Conservation (phyloP, 2,113 vertebrate genomes). For the Amphiprion ocellaris region DNA sequence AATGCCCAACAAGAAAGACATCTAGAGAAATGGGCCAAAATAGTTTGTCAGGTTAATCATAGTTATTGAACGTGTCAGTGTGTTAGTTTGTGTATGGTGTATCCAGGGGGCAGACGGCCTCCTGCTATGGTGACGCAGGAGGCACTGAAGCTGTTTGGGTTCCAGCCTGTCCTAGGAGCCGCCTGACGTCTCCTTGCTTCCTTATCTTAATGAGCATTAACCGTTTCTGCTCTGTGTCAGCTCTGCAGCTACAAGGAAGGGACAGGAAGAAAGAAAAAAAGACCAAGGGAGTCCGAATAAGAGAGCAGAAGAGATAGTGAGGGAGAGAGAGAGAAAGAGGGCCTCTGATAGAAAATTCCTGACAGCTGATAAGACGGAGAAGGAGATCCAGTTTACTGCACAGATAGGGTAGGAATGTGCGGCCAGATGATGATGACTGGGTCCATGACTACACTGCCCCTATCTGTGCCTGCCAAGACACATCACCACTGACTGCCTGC, state of each 20-base stretch:
- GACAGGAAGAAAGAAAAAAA: slow-evolving; percentile 70
- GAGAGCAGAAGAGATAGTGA: slow-evolving; percentile 62
- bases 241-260: slow-evolving; percentile 61
- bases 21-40: background rate
- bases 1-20: background rate
- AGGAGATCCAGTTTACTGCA: slow-evolving; percentile 89
- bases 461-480: slow-evolving; percentile 83
- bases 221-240: slow-evolving; percentile 81
- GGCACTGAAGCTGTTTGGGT: slow-evolving; percentile 74
- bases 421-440: slow-evolving; percentile 83
- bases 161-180: slow-evolving; percentile 73
- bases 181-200: slow-evolving; percentile 72
- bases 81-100: slow-evolving; percentile 2
- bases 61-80: background rate
- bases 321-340: slow-evolving; percentile 61
- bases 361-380: slow-evolving; percentile 85
- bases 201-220: slow-evolving; percentile 84
- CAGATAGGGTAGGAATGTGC: slow-evolving; percentile 87
- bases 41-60: background rate
- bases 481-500: slow-evolving; percentile 75
- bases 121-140: slow-evolving; percentile 51
- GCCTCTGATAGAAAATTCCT: slow-evolving; percentile 85
- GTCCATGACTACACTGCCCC: slow-evolving; percentile 80
- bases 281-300: slow-evolving; percentile 54
- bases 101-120: slow-evolving; percentile 10